These are phyloP conservation scores for Menura novaehollandiae DNA, from an alignment of 2,113 vertebrate genomes.

Conservation along the genomic window DNA sequence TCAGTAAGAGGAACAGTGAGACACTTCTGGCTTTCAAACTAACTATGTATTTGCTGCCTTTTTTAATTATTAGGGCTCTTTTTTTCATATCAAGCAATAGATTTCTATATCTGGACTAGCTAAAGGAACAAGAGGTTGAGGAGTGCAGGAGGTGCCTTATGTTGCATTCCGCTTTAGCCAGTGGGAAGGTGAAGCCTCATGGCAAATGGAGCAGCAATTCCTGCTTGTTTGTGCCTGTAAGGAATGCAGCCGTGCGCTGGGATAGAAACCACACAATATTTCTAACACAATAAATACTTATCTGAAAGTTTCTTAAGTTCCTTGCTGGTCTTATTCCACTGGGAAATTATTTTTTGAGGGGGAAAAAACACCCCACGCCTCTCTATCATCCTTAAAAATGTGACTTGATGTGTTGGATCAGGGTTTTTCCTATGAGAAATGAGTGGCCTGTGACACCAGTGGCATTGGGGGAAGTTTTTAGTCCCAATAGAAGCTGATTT, in stretches of 20 bases:
- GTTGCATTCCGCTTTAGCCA: not conserved
- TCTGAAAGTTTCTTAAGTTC: rapidly evolving
- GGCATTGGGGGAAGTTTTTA: not conserved
- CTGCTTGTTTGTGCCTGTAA: not conserved
- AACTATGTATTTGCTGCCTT: not conserved
- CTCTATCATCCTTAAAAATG: not conserved
- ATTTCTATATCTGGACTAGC: not conserved
- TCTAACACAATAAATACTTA: slow-evolving; percentile 1
- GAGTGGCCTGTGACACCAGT: not conserved
- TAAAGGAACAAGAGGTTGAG: not conserved
- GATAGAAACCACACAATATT: rapidly evolving
- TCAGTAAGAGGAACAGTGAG: not conserved
- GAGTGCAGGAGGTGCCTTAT: not conserved
- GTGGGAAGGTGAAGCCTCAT: rapidly evolving
- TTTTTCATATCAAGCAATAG: not conserved
- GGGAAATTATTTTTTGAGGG: rapidly evolving
- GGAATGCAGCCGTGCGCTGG: rapidly evolving
- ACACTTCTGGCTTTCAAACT: not conserved
- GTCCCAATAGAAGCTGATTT: rapidly evolving
- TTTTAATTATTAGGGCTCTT: not conserved
- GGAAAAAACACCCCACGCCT: rapidly evolving
- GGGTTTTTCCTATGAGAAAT: rapidly evolving
- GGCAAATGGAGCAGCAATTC: not conserved
- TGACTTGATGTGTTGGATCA: not conserved
- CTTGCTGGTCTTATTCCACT: not conserved